A percentile compares a stretch with the other conserved stretches of the same genome.
Evolutionary conservation across 2,113 vertebrate species (phyloP).

Genomic region (Halcyon malimbica): DNA sequence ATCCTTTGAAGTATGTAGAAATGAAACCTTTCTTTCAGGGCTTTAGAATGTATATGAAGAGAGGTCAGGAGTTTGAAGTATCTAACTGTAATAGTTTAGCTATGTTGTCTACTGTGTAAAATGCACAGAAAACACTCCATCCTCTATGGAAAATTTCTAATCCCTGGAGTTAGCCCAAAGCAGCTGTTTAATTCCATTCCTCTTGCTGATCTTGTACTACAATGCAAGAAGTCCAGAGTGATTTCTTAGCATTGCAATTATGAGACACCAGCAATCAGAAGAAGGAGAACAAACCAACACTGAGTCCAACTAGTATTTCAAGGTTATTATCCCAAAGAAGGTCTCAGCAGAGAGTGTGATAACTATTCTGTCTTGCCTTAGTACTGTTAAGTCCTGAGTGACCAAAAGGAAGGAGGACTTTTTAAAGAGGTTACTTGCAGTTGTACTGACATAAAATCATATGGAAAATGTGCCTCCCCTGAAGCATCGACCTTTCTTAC

Average conservation of each 20-base stretch:
- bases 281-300: rapidly evolving
- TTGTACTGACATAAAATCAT: neutral
- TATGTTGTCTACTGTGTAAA: neutral
- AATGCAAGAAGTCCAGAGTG: neutral
- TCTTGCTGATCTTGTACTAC: neutral
- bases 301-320: neutral
- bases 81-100: neutral
- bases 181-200: neutral
- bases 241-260: neutral
- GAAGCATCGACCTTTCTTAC: neutral
- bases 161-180: neutral
- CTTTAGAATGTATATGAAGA: neutral
- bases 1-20: neutral
- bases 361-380: neutral
- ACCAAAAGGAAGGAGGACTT: neutral
- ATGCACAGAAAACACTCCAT: neutral
- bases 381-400: neutral
- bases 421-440: neutral
- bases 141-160: neutral
- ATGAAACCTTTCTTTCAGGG: neutral
- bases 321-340: neutral
- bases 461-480: neutral
- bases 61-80: neutral
- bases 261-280: neutral
- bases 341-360: neutral